Base-by-base conservation (phyloP, 2,113 vertebrate species). In the Hypomesus transpacificus region DNA sequence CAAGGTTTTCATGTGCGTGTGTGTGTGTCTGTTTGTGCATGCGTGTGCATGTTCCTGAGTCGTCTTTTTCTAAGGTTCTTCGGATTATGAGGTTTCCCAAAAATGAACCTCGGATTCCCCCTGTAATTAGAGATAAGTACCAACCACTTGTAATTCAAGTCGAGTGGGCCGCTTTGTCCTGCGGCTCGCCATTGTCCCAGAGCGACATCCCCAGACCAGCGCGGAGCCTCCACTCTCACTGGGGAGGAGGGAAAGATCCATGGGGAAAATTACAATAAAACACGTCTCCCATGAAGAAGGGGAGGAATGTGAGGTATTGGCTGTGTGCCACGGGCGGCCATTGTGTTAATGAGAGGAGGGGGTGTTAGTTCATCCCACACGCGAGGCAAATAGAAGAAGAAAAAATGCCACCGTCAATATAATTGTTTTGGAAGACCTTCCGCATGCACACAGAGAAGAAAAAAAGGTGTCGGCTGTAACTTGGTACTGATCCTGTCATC, bases 61-160 rank as follows among this genome's bases (percentile, higher is more conserved):
- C 39, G 13, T 46, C 39, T 7, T 46, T 7, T 46, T 46, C 39
- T 13, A 46, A 46, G 39, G 39, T 46, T 46, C 9, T 46, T 46
- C 9, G 39, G 0, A 46, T 46, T 46, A 13, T 46, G 5, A 11
- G 9, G 39, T 46, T 5, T 46, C 39, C 39, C 11, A 46, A 46
- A 46, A 46, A 46, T 9, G 39, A 46, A 8, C 39, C 39, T 8
- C 5, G 39, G 39, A 46, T 46, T 46, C 9, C 39, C 9, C 9
- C 39, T 46, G 39, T 85, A 82, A 71, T 85, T 82, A 74, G 66
- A 77, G 63, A 79, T 77, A 77, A 85, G 83, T 80, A 82, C 81
- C 77, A 85, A 82, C 74, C 82, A 85, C 82, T 84, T 87, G 83
- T 84, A 84, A 85, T 87, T 85, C 80, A 82, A 87, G 82, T 81